Evolutionary conservation across 2,113 vertebrate genomes (phyloP).

Genomic region (Notothenia rossii): DNA sequence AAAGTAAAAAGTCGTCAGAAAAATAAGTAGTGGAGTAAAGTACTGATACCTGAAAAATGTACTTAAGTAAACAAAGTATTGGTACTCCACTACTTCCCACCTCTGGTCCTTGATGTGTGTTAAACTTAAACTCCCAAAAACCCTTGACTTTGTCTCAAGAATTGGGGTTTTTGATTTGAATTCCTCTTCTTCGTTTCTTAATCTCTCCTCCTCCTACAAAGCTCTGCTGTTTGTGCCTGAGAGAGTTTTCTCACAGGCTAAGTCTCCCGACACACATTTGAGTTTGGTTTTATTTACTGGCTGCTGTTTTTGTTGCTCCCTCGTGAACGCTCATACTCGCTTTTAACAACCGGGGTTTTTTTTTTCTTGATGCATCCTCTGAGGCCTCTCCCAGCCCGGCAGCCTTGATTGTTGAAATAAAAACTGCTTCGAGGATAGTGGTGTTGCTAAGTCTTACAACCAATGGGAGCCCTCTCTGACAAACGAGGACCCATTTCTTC

Average conservation of each 20-base stretch:
- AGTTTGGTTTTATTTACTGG: constrained; percentile 74
- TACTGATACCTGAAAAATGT: no score
- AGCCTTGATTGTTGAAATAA: constrained; percentile 53
- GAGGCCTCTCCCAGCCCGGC: constrained; percentile 32
- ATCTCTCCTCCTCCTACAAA: constrained; percentile 30
- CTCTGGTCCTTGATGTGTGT: constrained; percentile 51
- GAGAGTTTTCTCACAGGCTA: constrained; percentile 58
- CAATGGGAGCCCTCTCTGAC: background rate
- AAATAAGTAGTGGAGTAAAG: no score
- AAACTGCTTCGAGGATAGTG: constrained; percentile 31
- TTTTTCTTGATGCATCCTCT: constrained; percentile 54
- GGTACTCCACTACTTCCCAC: no score
- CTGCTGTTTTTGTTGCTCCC: constrained; percentile 68
- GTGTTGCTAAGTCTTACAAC: background rate
- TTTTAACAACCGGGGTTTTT: constrained; percentile 53
- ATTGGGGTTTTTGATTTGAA: constrained; percentile 28
- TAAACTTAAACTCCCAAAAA: constrained; percentile 48
- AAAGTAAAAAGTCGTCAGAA: no score
- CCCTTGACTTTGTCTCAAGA: constrained; percentile 47
- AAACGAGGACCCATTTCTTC: constrained; percentile 30
- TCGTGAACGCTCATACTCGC: constrained; percentile 50
- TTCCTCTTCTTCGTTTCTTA: background rate
- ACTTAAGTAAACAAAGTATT: no score
- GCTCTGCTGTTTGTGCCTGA: constrained; percentile 40
- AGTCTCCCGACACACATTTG: constrained; percentile 59